Percentiles rank a stretch among this genome's conserved stretches.
These are phyloP conservation scores for Crossoptilon crossoptilon DNA, from an alignment of 2,797 vertebrate genomes.

Conservation along the genomic window DNA sequence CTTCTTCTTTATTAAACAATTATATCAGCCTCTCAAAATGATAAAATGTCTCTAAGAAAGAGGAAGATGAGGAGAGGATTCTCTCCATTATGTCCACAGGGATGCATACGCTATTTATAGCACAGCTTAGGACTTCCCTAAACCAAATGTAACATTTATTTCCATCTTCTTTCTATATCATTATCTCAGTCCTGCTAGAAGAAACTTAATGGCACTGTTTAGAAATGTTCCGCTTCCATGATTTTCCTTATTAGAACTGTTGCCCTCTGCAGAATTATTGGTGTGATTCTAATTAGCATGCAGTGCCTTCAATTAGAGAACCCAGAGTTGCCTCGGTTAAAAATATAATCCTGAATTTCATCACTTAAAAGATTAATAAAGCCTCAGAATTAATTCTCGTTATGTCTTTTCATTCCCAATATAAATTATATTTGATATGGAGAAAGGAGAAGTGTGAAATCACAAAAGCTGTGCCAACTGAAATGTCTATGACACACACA, in stretches of 20 bases:
- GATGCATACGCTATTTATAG: not conserved
- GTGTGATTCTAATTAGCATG: not conserved
- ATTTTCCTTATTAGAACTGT: not conserved
- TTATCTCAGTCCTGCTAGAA: not conserved
- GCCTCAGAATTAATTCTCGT: slow-evolving; percentile 2
- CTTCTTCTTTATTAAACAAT: not conserved
- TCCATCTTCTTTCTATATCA: not conserved
- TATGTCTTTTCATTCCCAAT: not conserved
- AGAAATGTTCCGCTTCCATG: slow-evolving; percentile 1
- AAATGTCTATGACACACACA: not conserved
- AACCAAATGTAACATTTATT: not conserved
- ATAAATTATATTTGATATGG: not conserved
- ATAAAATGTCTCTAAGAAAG: not conserved
- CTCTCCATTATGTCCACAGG: not conserved
- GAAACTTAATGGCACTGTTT: slow-evolving; percentile 5
- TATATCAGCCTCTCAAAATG: not conserved
- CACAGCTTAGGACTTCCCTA: not conserved
- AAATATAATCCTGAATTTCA: not conserved
- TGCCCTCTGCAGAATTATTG: slow-evolving; percentile 7
- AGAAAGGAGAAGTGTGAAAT: slow-evolving; percentile 17
- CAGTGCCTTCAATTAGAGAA: not conserved
- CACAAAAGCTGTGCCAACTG: not conserved
- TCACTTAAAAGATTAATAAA: slow-evolving; percentile 25
- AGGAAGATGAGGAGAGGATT: not conserved
- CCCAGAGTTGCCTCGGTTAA: not conserved